phyloP scores from a whole-genome alignment of 2,797 vertebrate genomes.

The Saxicola maurus region DNA sequence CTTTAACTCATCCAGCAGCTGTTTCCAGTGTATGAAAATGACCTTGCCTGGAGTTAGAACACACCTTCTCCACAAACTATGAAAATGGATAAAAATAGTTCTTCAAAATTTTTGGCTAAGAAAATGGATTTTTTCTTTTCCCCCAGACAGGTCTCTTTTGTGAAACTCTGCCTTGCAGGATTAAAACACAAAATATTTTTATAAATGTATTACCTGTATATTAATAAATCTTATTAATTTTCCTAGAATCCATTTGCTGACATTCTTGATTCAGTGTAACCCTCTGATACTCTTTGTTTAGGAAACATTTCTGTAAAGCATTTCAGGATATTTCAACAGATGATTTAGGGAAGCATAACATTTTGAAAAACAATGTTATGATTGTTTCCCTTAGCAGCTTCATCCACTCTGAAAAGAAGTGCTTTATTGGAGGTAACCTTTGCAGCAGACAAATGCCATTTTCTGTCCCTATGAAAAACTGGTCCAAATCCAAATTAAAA shows the following conservation, averaged over 20 bases:
- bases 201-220: neutral
- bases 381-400: neutral
- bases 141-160: neutral
- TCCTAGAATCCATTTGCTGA: neutral
- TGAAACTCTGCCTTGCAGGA: neutral
- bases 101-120: neutral
- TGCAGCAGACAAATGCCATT: neutral
- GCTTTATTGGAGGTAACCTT: neutral
- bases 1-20: neutral
- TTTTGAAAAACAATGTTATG: neutral
- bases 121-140: neutral
- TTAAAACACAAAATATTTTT: neutral
- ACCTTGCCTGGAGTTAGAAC: neutral
- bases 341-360: neutral
- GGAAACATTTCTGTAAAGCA: neutral
- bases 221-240: neutral
- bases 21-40: neutral
- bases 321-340: neutral
- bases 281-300: neutral
- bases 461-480: neutral
- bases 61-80: neutral
- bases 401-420: neutral
- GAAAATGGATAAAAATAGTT: neutral
- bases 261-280: neutral
- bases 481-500: constrained; percentile 16